A percentile compares a stretch with the other conserved stretches of the same genome.
These are phyloP conservation scores for Amniataba percoides DNA, from an alignment of 2,797 vertebrate species.

Conservation along the genomic window DNA sequence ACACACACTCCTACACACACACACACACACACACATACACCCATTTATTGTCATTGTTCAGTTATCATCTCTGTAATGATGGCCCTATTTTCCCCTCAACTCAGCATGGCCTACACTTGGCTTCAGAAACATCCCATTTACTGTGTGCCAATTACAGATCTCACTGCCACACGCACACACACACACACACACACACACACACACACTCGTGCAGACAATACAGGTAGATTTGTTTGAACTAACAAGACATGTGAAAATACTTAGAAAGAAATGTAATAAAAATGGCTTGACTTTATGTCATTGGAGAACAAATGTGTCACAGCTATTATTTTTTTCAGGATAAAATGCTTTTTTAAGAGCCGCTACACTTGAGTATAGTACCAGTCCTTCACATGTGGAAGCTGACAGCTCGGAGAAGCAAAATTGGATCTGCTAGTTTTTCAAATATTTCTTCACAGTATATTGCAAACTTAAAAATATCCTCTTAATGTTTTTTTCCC, in stretches of 20 bases:
- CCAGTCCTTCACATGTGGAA: background rate
- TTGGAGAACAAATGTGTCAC: constrained; percentile 19
- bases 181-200: constrained; percentile 15
- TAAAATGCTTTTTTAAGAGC: background rate
- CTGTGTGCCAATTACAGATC: constrained; percentile 43
- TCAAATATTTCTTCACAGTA: background rate
- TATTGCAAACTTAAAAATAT: no score
- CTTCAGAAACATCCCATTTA: constrained; percentile 59
- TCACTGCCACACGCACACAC: constrained; percentile 13
- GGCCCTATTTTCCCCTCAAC: constrained; percentile 58
- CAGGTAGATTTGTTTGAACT: constrained; percentile 42
- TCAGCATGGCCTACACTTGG: constrained; percentile 49
- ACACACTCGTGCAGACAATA: background rate
- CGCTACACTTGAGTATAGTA: background rate
- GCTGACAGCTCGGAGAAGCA: background rate
- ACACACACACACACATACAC: constrained; percentile 12
- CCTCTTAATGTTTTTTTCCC: no score
- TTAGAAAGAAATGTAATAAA: constrained; percentile 15
- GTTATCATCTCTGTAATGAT: constrained; percentile 62
- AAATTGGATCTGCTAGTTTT: background rate
- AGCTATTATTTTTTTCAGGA: background rate
- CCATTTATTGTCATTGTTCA: constrained; percentile 26
- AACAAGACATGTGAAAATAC: constrained; percentile 11
- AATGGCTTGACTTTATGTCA: constrained; percentile 6
- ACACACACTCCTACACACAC: constrained; percentile 4